Conservation (phyloP, 2,888 invertebrate species). For the Parnassius smintheus region DNA sequence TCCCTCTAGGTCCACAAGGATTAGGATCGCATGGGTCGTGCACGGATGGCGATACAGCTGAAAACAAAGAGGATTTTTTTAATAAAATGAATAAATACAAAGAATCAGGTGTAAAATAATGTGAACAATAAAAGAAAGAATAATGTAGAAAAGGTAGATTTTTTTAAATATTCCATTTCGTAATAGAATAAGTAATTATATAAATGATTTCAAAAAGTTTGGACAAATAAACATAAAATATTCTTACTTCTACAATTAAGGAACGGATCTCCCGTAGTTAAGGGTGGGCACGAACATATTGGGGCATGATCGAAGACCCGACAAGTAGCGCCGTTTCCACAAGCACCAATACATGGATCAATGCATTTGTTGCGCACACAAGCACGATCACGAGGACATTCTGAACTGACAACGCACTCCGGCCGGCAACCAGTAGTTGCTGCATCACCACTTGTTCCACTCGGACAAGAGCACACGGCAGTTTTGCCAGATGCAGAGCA, state of each 20-base stretch:
- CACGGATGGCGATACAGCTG: conserved; percentile 49
- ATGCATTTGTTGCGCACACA: conserved; percentile 90
- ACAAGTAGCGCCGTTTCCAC: conserved; percentile 89
- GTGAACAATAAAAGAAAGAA: no score
- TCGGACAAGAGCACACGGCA: conserved; percentile 88
- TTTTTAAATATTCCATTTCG: no score
- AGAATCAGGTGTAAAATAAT: no score
- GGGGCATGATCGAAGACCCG: conserved; percentile 79
- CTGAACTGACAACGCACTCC: conserved; percentile 91
- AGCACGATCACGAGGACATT: conserved; percentile 88
- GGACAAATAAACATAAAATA: neutral
- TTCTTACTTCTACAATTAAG: conserved; percentile 80
- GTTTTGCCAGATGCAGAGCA: conserved; percentile 80
- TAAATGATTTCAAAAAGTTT: no score
- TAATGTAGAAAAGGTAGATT: no score
- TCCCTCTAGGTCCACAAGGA: conserved; percentile 86
- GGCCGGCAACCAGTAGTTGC: conserved; percentile 89
- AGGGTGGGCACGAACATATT: conserved; percentile 89
- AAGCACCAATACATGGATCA: conserved; percentile 91
- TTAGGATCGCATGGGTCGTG: conserved; percentile 86
- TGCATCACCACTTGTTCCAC: conserved; percentile 88
- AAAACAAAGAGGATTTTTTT: conserved; percentile 29
- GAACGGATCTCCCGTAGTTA: conserved; percentile 90
- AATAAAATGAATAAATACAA: no score
- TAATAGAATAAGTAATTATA: no score